phyloP scores from a whole-genome alignment of 2,888 invertebrate genomes.

The Drosophila glabriapex region DNA sequence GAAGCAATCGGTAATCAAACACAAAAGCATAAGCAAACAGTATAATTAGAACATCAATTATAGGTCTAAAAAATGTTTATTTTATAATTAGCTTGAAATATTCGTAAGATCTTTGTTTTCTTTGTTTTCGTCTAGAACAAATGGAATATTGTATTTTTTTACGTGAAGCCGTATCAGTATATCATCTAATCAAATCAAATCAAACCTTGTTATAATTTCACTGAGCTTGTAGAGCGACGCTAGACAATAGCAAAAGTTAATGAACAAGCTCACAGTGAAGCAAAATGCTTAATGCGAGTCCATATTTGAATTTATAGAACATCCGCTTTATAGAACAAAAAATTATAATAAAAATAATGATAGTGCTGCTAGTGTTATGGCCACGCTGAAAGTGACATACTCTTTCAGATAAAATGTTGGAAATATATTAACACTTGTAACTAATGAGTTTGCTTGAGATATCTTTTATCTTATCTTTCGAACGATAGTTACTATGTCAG shows the following conservation, averaged over 20 bases:
- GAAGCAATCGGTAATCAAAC: slow-evolving; percentile 34
- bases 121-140: slow-evolving; percentile 27
- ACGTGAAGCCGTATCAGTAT: slow-evolving; percentile 28
- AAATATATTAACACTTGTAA: neutral
- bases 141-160: neutral
- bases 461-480: neutral
- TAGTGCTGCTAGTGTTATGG: neutral
- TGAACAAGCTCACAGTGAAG: slow-evolving; percentile 18
- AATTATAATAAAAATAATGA: slow-evolving; percentile 19
- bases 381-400: neutral
- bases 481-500: neutral
- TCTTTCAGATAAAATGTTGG: neutral
- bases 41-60: slow-evolving; percentile 47
- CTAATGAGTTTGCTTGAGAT: neutral
- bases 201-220: slow-evolving; percentile 35
- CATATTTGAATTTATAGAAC: slow-evolving; percentile 13
- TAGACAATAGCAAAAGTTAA: slow-evolving; percentile 31
- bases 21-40: slow-evolving; percentile 16
- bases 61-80: slow-evolving; percentile 21
- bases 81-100: neutral
- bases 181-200: slow-evolving; percentile 46
- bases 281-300: neutral
- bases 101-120: slow-evolving; percentile 26
- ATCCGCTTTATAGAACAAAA: slow-evolving; percentile 27
- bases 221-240: slow-evolving; percentile 13